Evolutionary conservation across 2,113 vertebrate genomes (phyloP).

Genomic region (Pangasianodon hypophthalmus): DNA sequence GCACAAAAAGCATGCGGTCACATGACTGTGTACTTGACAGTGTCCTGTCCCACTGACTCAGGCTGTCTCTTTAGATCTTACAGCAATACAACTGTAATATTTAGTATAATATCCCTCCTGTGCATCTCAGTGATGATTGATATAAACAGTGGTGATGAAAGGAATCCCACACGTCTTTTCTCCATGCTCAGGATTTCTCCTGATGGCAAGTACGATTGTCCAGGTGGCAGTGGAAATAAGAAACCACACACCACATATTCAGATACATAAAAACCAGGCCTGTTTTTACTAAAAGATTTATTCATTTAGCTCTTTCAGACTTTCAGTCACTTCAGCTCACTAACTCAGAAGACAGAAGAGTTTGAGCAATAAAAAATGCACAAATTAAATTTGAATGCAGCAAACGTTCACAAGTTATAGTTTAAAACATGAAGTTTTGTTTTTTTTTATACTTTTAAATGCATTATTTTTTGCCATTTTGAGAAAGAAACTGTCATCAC

Average conservation of each 20-base stretch:
- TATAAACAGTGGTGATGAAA: neutral
- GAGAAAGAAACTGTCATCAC: neutral
- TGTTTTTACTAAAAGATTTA: neutral
- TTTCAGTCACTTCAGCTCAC: neutral
- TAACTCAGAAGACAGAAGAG: neutral
- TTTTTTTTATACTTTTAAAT: neutral
- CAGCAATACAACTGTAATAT: neutral
- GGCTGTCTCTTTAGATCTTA: neutral
- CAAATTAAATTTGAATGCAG: neutral
- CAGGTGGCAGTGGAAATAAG: neutral
- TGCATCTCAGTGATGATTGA: neutral
- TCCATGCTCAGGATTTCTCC: neutral
- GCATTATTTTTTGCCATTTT: neutral
- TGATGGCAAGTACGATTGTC: neutral
- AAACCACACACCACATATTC: neutral
- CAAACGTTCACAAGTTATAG: neutral
- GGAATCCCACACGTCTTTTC: neutral
- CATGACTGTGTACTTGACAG: neutral
- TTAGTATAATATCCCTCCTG: neutral
- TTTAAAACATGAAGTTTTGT: neutral
- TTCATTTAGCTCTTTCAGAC: neutral
- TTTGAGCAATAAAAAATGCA: neutral
- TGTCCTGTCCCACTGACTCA: neutral
- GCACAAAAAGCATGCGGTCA: neutral
- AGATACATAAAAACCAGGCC: neutral